Percentiles rank a stretch among this genome's conserved stretches.
Evolutionary conservation across 2,888 invertebrate genomes (phyloP).

Genomic region (Hyalella azteca): DNA sequence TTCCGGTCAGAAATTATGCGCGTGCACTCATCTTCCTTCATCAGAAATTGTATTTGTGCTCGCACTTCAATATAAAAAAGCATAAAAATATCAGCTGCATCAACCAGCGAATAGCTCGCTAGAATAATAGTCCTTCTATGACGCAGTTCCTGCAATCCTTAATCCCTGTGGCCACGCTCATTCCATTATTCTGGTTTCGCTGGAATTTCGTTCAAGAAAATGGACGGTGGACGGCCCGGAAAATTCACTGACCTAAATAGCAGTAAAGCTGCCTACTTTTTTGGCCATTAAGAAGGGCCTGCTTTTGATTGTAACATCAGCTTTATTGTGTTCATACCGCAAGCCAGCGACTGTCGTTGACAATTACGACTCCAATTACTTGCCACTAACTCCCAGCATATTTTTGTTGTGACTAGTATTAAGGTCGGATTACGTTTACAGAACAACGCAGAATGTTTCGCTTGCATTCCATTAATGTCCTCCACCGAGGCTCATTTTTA

Average conservation of each 20-base stretch:
- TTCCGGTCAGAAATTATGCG: too few relatives aligned
- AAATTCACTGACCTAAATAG: slow-evolving; percentile 20
- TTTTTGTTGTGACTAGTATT: background rate
- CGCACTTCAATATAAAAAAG: too few relatives aligned
- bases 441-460: background rate
- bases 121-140: too few relatives aligned
- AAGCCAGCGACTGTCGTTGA: slow-evolving; percentile 31
- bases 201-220: too few relatives aligned
- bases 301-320: slow-evolving; percentile 35
- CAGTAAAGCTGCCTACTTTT: slow-evolving; percentile 9
- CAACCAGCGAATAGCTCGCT: too few relatives aligned
- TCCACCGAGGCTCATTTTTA: background rate
- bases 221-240: too few relatives aligned
- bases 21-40: too few relatives aligned
- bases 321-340: slow-evolving; percentile 35
- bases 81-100: too few relatives aligned
- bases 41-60: too few relatives aligned
- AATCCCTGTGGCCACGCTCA: too few relatives aligned
- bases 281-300: slow-evolving; percentile 21
- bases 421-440: slow-evolving; percentile 11
- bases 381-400: background rate
- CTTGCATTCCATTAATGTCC: background rate
- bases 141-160: too few relatives aligned
- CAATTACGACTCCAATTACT: slow-evolving; percentile 14
- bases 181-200: too few relatives aligned